Percentiles rank a stretch among this genome's conserved stretches.
Evolutionary conservation across 2,113 vertebrate species (phyloP).

Genomic region (Edolisoma coerulescens): DNA sequence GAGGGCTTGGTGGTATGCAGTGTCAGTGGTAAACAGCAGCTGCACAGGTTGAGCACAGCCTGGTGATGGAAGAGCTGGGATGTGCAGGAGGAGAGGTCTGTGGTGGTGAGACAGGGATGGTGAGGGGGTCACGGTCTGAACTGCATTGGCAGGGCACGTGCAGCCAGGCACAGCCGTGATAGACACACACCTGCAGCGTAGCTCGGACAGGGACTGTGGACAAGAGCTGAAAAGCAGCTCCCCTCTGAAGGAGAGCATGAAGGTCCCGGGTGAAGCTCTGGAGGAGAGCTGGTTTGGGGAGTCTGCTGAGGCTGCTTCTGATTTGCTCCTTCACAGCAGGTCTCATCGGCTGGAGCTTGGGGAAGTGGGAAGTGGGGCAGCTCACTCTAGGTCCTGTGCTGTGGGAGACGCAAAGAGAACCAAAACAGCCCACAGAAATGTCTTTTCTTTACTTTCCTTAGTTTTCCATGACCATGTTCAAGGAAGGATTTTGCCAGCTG

Average conservation of each 20-base stretch:
- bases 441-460: background rate
- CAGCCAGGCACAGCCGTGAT: background rate
- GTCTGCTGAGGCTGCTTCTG: background rate
- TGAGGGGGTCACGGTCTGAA: background rate
- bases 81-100: background rate
- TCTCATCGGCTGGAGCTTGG: background rate
- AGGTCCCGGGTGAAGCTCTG: background rate
- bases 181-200: rapidly evolving
- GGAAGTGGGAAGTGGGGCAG: background rate
- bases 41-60: background rate
- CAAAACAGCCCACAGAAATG: background rate
- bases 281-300: background rate
- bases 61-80: background rate
- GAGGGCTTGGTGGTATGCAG: background rate
- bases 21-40: background rate
- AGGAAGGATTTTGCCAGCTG: background rate
- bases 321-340: background rate
- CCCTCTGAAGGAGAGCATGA: background rate
- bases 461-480: background rate
- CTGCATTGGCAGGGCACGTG: rapidly evolving
- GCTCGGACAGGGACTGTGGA: background rate
- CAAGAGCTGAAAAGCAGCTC: background rate
- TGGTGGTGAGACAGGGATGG: background rate
- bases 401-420: background rate
- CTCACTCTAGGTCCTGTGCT: rapidly evolving